These are phyloP conservation scores for Drosophila suboccidentalis DNA, from an alignment of 2,888 invertebrate genomes.

Conservation along the genomic window DNA sequence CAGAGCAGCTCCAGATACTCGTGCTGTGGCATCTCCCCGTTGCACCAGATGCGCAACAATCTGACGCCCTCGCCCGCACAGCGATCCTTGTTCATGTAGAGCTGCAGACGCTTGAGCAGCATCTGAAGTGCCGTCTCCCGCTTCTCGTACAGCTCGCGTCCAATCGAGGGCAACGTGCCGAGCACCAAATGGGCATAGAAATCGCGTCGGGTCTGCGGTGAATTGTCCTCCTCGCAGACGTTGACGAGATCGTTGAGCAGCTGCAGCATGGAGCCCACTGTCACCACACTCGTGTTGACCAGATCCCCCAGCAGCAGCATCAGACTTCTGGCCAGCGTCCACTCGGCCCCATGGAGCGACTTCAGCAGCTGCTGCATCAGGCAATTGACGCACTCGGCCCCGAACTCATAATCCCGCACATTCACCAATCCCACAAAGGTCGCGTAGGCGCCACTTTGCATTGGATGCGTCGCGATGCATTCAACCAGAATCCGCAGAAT, in stretches of 20 bases:
- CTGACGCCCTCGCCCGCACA: constrained; percentile 93
- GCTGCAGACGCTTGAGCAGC: constrained; percentile 94
- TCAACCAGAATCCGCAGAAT: constrained; percentile 95
- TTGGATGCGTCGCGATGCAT: constrained; percentile 97
- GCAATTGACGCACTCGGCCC: constrained; percentile 97
- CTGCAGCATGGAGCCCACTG: constrained; percentile 94
- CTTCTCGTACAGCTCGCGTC: constrained; percentile 97
- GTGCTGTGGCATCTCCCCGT: constrained; percentile 94
- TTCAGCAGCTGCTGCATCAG: constrained; percentile 97
- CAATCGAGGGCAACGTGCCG: constrained; percentile 97
- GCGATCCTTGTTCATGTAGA: constrained; percentile 95
- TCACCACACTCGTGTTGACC: constrained; percentile 98
- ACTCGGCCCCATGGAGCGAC: constrained; percentile 93
- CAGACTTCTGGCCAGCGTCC: constrained; percentile 94
- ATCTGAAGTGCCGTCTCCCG: constrained; percentile 96
- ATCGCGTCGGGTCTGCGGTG: constrained; percentile 93
- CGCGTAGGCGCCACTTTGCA: constrained; percentile 98
- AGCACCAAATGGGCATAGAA: constrained; percentile 96
- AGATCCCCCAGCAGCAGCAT: constrained; percentile 97
- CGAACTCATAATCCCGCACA: constrained; percentile 98
- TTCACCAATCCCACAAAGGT: constrained; percentile 98
- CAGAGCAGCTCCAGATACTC: constrained; percentile 98
- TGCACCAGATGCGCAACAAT: constrained; percentile 96
- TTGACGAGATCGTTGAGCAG: constrained; percentile 96
- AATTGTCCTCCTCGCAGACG: constrained; percentile 94